Evolutionary conservation across 2,797 vertebrate species (phyloP).

Genomic region (Capromys pilorides): DNA sequence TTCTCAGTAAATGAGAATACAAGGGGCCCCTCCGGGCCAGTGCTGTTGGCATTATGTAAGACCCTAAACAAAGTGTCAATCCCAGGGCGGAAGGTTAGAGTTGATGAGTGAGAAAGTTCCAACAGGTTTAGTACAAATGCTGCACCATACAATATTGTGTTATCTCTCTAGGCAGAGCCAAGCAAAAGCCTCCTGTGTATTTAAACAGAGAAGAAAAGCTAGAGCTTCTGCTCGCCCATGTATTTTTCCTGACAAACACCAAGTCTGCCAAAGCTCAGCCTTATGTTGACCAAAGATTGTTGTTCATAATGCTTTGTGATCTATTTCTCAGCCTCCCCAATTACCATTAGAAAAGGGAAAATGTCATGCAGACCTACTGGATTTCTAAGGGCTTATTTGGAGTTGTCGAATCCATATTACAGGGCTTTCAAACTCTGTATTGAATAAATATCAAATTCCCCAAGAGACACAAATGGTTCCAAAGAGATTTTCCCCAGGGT

Average conservation of each 20-base stretch:
- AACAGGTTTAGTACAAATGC: not conserved
- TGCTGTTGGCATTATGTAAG: not conserved
- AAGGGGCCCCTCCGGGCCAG: rapidly evolving
- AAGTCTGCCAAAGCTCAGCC: not conserved
- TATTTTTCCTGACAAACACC: not conserved
- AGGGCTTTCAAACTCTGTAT: slow-evolving; percentile 20
- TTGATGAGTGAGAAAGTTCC: not conserved
- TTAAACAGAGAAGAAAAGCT: not conserved
- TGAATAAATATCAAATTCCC: slow-evolving; percentile 40
- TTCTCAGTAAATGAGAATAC: not conserved
- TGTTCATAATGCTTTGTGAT: not conserved
- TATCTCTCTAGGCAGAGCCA: not conserved
- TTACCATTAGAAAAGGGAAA: not conserved
- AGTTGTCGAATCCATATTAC: not conserved
- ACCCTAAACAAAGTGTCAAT: not conserved
- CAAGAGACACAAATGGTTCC: slow-evolving; percentile 42
- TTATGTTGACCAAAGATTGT: not conserved
- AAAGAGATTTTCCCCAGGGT: slow-evolving; percentile 58
- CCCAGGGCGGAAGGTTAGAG: not conserved
- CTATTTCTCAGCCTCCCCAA: not conserved
- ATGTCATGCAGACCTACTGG: not conserved
- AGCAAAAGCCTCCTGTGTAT: not conserved
- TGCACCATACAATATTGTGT: not conserved
- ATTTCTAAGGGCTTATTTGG: not conserved
- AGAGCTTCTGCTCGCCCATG: not conserved